Evolutionary conservation across 2,113 vertebrate species (phyloP), one percentile per base, ranked within the genome.

Genomic region (Penelope pileata): DNA sequence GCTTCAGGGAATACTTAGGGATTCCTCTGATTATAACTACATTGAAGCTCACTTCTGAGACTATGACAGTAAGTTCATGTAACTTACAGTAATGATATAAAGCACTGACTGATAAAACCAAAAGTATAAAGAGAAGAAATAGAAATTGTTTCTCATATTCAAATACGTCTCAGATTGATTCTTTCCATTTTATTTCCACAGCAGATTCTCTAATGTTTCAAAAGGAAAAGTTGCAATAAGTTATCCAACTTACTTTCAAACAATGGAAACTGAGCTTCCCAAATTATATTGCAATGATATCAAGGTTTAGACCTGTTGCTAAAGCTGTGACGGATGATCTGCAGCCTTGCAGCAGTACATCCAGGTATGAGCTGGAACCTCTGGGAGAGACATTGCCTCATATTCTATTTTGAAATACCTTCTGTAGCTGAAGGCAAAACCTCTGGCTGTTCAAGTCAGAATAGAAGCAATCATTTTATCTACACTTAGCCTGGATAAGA

Each of bases 361-460:
- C 15, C 50, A 95, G 45, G 27, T 96, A 48, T 75, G 76, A 93
- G 68, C 53, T 36, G 34, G 29, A 63, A 74, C 42, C 38, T 94
- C 67, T 96, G 86, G 64, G 30, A 94, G 38, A 63, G 29, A 32
- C 6, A 40, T 60, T 78, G 36, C n/a, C 34, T 81, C 68, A 62
- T 50, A 48, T 1, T 64, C 10, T 17, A 26, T 75, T 95, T 87
- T 73, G 22, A 75, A 69, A 90, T 86, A 19, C 4, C 26, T 68
- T 88, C 86, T 83, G 34, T 42, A 80, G 81, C 42, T 19, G 12
- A 89, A 96, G 93, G 60, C 7, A 18, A 93, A 62, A 94, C 48
- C 40, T 69, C 96, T 95, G 94, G 87, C 89, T 91, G 73, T 91
- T 95, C 6, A 2, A 19, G 50, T 86, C 83, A 94, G 72, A 88